Percentiles rank a stretch among this genome's conserved stretches.
phyloP scores from a whole-genome alignment of 1,140 invertebrate species.

The Subanguina moxae region DNA sequence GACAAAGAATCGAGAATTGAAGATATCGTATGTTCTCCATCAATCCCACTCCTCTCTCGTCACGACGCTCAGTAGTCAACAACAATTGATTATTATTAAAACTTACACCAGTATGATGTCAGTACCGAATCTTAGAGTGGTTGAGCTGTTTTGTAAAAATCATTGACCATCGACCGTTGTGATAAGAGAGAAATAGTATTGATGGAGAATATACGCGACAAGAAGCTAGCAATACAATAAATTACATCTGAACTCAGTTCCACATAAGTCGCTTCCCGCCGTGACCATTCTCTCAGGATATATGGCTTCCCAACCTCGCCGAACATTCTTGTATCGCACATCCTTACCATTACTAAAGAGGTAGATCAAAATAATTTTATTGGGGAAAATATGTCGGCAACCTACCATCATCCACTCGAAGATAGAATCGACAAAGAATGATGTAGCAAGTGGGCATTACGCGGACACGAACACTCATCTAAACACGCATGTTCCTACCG shows the following conservation, averaged over 20 bases:
- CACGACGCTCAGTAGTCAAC: too few species aligned
- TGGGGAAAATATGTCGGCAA: background rate
- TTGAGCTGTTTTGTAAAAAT: too few species aligned
- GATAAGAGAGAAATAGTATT: background rate
- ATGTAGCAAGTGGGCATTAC: constrained; percentile 92
- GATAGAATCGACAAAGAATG: constrained; percentile 80
- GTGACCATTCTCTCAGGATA: constrained; percentile 48
- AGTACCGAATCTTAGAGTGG: too few species aligned
- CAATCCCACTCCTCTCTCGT: too few species aligned
- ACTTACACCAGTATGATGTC: too few species aligned
- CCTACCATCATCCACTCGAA: constrained; percentile 73
- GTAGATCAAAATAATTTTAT: background rate
- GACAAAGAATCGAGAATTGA: too few species aligned
- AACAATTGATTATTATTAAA: too few species aligned
- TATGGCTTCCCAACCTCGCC: constrained; percentile 66
- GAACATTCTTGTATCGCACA: constrained; percentile 86
- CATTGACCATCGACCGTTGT: too few species aligned
- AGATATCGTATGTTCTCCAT: too few species aligned
- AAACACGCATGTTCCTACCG: background rate
- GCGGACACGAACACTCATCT: constrained; percentile 68
- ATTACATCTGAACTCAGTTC: constrained; percentile 18
- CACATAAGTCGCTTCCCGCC: constrained; percentile 39
- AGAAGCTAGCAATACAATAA: background rate
- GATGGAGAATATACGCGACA: too few species aligned
- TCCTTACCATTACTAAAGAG: constrained; percentile 73